Percentiles rank a stretch among this genome's conserved stretches.
Conservation (phyloP, 2,113 vertebrate genomes). For the Elanoides forficatus region DNA sequence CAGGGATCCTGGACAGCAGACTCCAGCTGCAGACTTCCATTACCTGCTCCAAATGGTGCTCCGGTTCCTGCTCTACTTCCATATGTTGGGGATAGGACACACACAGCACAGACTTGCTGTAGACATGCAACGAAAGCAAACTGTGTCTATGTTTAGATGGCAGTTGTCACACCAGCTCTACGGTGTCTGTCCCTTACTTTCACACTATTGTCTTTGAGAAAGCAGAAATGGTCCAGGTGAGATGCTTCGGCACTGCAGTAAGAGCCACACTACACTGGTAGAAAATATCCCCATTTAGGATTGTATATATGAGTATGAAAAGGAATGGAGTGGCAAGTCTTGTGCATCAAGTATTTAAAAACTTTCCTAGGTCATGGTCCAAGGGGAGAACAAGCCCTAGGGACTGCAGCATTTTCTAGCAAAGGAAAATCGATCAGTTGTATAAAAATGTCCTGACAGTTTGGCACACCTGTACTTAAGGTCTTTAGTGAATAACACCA, state of each 20-base stretch:
- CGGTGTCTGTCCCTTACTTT: neutral
- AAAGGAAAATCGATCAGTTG: neutral
- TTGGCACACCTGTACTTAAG: conserved; percentile 28
- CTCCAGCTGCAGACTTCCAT: neutral
- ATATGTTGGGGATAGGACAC: fast-evolving
- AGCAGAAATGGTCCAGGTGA: neutral
- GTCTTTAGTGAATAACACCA: conserved; percentile 30
- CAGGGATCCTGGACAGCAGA: neutral
- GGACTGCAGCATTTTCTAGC: neutral
- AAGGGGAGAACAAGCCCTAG: neutral
- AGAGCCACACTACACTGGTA: neutral
- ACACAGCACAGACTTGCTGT: neutral
- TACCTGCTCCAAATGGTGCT: neutral
- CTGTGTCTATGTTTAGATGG: fast-evolving
- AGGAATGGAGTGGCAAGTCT: neutral
- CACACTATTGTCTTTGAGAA: neutral
- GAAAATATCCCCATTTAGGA: neutral
- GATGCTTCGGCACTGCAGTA: neutral
- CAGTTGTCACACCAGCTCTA: neutral
- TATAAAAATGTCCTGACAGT: neutral
- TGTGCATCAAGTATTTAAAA: neutral
- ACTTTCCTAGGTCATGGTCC: neutral
- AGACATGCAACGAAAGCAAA: fast-evolving
- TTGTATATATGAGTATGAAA: neutral
- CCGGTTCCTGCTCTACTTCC: neutral